Conservation (phyloP, 2,113 vertebrate species). For the Tachycineta bicolor region DNA sequence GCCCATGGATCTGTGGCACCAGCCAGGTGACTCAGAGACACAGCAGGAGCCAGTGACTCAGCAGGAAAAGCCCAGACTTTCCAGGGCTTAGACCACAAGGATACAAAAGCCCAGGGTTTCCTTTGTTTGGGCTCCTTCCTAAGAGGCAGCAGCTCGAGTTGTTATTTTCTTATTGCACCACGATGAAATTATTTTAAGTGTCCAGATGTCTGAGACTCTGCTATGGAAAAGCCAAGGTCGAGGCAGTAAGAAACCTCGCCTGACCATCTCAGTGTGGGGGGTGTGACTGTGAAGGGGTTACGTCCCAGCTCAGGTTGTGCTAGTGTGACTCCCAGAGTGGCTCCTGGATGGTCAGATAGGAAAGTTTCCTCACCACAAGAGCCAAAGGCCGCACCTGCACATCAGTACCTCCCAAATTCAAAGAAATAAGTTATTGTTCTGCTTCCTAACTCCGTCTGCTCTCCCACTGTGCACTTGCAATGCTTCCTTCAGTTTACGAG, state of each 20-base stretch:
- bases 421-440: not conserved
- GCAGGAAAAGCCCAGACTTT: not conserved
- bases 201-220: not conserved
- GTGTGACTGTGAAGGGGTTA: not conserved
- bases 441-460: not conserved
- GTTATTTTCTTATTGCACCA: not conserved
- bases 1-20: not conserved
- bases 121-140: not conserved
- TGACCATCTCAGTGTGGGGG: not conserved
- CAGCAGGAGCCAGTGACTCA: not conserved
- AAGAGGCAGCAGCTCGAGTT: not conserved
- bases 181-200: not conserved
- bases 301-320: accelerated
- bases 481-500: not conserved
- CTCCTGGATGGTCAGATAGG: not conserved
- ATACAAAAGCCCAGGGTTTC: not conserved
- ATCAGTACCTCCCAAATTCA: not conserved
- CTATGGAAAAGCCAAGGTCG: not conserved
- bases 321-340: not conserved
- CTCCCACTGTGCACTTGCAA: not conserved
- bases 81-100: not conserved
- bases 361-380: not conserved
- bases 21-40: not conserved
- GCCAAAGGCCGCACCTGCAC: not conserved
- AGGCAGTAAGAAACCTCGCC: not conserved